phyloP scores from a whole-genome alignment of 2,888 invertebrate genomes.

The Acanthococcus lagerstroemiae region DNA sequence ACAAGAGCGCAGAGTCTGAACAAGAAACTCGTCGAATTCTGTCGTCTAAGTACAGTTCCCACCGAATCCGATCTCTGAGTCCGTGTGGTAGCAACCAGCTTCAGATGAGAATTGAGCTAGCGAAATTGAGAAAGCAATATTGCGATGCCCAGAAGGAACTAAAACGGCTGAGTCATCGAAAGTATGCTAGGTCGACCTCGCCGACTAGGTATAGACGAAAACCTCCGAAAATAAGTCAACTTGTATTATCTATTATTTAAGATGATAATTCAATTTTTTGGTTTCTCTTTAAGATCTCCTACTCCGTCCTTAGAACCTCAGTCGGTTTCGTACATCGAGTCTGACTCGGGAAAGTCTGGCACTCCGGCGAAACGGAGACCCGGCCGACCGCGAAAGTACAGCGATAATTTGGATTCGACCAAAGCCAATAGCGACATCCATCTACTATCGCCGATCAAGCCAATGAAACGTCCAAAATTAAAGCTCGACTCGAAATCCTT shows the following conservation, averaged over 20 bases:
- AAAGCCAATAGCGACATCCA: background rate
- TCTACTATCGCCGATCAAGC: background rate
- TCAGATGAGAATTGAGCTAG: slow-evolving; percentile 64
- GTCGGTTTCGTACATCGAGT: background rate
- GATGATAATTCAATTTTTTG: background rate
- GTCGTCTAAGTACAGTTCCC: background rate
- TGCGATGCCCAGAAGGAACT: slow-evolving; percentile 74
- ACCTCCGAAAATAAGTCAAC: background rate
- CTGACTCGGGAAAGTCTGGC: background rate
- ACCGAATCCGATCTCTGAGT: background rate
- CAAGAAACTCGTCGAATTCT: background rate
- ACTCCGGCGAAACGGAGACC: slow-evolving; percentile 43
- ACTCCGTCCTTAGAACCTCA: background rate
- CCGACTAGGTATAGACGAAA: background rate
- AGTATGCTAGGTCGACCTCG: slow-evolving; percentile 7
- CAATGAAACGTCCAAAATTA: background rate
- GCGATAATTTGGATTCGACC: background rate
- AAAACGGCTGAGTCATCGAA: background rate
- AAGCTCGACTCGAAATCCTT: background rate
- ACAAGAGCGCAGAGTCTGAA: background rate
- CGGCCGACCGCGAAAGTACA: slow-evolving; percentile 43
- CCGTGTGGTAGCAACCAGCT: slow-evolving; percentile 16
- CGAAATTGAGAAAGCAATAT: slow-evolving; percentile 70
- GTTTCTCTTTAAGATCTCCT: background rate
- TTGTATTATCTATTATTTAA: no score